These are phyloP conservation scores for Amaurobius ferox DNA, from an alignment of 2,888 invertebrate genomes.

Conservation along the genomic window DNA sequence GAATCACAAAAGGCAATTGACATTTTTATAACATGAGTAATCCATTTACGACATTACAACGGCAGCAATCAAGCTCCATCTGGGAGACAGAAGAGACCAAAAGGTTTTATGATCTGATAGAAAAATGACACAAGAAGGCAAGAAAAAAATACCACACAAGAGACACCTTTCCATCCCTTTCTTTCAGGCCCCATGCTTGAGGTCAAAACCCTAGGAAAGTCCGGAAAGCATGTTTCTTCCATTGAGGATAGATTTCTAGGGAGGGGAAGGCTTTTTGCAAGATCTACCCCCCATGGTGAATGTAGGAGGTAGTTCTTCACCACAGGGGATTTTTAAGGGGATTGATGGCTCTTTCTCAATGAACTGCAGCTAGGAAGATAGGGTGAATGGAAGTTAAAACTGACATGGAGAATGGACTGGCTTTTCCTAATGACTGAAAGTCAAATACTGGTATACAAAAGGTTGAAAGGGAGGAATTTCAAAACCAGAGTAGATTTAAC, in stretches of 20 bases:
- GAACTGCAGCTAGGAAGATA: background rate
- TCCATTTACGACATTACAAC: too few species aligned
- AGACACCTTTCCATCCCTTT: slow-evolving; percentile 7
- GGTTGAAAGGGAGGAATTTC: too few species aligned
- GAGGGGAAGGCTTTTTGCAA: background rate
- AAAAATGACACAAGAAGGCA: background rate
- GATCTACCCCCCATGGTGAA: background rate
- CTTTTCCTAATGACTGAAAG: too few species aligned
- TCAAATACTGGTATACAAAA: too few species aligned
- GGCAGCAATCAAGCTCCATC: too few species aligned
- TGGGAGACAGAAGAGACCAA: too few species aligned
- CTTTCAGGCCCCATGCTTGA: slow-evolving; percentile 9
- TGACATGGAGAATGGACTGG: too few species aligned
- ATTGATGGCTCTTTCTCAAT: slow-evolving; percentile 8
- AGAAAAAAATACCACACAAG: background rate
- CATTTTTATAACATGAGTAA: too few species aligned
- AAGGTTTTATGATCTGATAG: background rate
- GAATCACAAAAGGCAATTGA: too few species aligned
- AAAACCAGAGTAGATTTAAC: too few species aligned
- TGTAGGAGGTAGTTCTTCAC: background rate
- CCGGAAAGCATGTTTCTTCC: background rate
- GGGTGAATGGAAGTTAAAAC: too few species aligned
- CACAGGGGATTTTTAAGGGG: background rate
- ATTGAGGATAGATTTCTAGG: background rate
- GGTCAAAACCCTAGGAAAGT: slow-evolving; percentile 15